Conservation (phyloP, 2,797 vertebrate genomes). For the Falco naumanni region DNA sequence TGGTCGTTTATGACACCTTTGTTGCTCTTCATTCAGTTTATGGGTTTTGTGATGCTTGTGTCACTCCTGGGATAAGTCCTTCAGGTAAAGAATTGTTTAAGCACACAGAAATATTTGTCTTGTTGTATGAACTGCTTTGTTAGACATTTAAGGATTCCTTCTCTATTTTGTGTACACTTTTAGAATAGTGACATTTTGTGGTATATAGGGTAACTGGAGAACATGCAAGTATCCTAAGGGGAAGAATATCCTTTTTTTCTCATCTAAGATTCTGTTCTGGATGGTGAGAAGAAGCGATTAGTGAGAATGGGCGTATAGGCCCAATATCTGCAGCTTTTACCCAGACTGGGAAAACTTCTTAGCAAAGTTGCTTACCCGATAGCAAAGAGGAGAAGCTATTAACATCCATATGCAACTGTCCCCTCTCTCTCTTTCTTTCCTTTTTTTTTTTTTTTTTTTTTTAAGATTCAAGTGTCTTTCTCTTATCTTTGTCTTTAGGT, state of each 20-base stretch:
- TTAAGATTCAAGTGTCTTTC: background rate
- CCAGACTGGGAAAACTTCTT: background rate
- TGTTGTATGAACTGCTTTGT: background rate
- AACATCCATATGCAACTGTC: background rate
- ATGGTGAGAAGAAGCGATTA: background rate
- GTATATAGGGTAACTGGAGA: background rate
- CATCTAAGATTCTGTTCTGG: background rate
- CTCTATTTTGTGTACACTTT: background rate
- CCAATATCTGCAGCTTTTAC: background rate
- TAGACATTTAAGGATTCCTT: background rate
- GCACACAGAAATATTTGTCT: background rate
- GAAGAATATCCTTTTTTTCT: background rate
- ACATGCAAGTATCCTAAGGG: background rate
- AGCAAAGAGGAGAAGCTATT: background rate
- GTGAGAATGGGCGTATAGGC: background rate
- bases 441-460: background rate
- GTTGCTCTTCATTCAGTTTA: conserved; percentile 94
- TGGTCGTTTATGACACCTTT: conserved; percentile 95
- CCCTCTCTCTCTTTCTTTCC: background rate
- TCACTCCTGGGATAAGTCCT: conserved; percentile 88
- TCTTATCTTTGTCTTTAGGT: background rate
- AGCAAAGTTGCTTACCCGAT: background rate
- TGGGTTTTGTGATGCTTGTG: conserved; percentile 95
- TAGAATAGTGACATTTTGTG: background rate
- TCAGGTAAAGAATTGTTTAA: conserved; percentile 71